Evolutionary conservation across 2,797 vertebrate genomes (phyloP).

Genomic region (Spinus olivaceus): DNA sequence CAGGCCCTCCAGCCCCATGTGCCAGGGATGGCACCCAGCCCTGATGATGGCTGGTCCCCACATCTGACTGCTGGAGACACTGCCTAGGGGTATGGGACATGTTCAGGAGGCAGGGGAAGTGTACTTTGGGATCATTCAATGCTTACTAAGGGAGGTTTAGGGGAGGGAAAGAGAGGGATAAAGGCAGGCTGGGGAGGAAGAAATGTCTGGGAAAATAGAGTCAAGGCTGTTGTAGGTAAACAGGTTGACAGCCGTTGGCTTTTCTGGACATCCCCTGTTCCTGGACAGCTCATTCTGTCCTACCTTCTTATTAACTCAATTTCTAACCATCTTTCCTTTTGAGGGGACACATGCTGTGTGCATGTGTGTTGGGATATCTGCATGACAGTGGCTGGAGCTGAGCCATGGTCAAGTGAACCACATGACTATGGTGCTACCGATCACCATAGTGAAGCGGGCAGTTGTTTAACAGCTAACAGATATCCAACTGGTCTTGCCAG

Average conservation of each 20-base stretch:
- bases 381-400: neutral
- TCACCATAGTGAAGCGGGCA: neutral
- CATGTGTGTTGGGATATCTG: neutral
- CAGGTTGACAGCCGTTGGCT: neutral
- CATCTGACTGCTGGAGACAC: neutral
- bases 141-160: neutral
- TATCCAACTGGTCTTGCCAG: neutral
- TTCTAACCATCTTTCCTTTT: neutral
- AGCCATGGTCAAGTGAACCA: neutral
- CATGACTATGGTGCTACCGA: neutral
- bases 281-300: neutral
- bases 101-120: neutral
- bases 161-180: neutral
- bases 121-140: neutral
- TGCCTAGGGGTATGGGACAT: neutral
- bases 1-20: neutral
- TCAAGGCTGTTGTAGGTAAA: neutral
- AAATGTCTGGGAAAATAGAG: neutral
- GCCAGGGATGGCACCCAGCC: rapidly evolving
- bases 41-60: neutral
- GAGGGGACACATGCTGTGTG: neutral
- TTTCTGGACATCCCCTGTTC: neutral
- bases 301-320: neutral
- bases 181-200: neutral
- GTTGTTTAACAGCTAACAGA: neutral